Percentiles rank a stretch among this genome's conserved stretches.
Conservation (phyloP, 2,113 vertebrate species). For the Trichomycterus rosablanca region DNA sequence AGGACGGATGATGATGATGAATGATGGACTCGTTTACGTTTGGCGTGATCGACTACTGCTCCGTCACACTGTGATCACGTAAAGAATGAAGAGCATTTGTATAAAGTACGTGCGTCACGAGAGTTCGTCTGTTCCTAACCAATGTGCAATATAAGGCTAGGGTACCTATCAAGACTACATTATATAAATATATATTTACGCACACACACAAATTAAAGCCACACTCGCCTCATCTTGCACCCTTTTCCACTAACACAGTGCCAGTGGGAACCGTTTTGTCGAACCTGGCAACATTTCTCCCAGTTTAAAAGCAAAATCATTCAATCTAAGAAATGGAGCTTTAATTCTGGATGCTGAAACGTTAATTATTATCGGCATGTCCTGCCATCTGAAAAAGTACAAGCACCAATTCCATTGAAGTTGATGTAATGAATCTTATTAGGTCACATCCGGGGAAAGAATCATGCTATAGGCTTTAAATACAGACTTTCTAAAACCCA, state of each 20-base stretch:
- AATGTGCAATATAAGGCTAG: slow-evolving; percentile 59
- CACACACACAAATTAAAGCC: slow-evolving; percentile 26
- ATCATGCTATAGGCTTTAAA: too few relatives aligned
- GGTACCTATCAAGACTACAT: slow-evolving; percentile 36
- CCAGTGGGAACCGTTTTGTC: not conserved
- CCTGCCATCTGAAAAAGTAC: too few relatives aligned
- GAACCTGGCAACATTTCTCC: too few relatives aligned
- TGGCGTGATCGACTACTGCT: slow-evolving; percentile 42
- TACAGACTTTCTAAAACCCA: too few relatives aligned
- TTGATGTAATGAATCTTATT: too few relatives aligned
- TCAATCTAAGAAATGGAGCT: too few relatives aligned
- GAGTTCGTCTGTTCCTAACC: slow-evolving; percentile 39
- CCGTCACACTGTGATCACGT: slow-evolving; percentile 39
- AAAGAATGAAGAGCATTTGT: slow-evolving; percentile 40
- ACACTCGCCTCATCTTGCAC: slow-evolving; percentile 14
- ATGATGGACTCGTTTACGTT: slow-evolving; percentile 19
- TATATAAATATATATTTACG: too few relatives aligned
- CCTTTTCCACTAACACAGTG: not conserved
- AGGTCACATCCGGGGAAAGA: too few relatives aligned
- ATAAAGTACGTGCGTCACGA: slow-evolving; percentile 12
- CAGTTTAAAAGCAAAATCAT: too few relatives aligned
- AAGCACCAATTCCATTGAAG: too few relatives aligned
- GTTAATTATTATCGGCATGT: too few relatives aligned
- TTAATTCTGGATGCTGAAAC: too few relatives aligned
- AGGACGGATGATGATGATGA: not conserved